Evolutionary conservation across 2,888 invertebrate genomes (phyloP).

Genomic region (Synanthedon andrenaeformis): DNA sequence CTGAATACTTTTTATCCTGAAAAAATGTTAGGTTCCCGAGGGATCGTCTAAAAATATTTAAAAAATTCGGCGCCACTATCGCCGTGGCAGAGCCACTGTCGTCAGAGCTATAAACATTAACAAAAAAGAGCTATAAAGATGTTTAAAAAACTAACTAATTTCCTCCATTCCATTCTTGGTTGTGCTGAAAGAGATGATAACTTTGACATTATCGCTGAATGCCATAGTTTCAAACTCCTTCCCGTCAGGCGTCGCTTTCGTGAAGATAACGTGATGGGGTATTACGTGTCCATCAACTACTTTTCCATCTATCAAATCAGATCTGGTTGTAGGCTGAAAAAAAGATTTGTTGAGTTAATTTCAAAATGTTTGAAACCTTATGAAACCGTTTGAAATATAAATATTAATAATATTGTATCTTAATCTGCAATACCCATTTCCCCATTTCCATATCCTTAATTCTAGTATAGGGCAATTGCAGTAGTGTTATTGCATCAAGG

Average conservation of each 20-base stretch:
- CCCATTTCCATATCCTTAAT: too few species aligned
- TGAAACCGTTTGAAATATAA: background rate
- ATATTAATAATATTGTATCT: conserved; percentile 1
- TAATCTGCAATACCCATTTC: background rate
- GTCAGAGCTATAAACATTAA: background rate
- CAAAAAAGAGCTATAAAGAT: background rate
- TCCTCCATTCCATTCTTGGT: conserved; percentile 75
- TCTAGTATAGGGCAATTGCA: too few species aligned
- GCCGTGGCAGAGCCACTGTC: too few species aligned
- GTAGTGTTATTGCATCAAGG: too few species aligned
- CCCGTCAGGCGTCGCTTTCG: conserved; percentile 81
- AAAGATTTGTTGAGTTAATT: background rate
- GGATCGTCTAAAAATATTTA: too few species aligned
- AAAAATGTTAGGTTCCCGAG: too few species aligned
- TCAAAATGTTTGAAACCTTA: too few species aligned
- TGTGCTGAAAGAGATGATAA: conserved; percentile 82
- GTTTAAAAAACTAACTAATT: conserved; percentile 66
- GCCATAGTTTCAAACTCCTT: conserved; percentile 84
- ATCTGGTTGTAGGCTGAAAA: conserved; percentile 74
- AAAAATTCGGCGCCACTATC: too few species aligned
- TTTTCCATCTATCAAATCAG: conserved; percentile 82
- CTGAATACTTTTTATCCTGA: too few species aligned
- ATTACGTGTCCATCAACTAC: conserved; percentile 93
- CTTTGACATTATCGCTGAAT: conserved; percentile 85
- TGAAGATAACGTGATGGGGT: conserved; percentile 87